phyloP scores from a whole-genome alignment of 64 coral and sea anemone genomes.

The Porites australiensis region DNA sequence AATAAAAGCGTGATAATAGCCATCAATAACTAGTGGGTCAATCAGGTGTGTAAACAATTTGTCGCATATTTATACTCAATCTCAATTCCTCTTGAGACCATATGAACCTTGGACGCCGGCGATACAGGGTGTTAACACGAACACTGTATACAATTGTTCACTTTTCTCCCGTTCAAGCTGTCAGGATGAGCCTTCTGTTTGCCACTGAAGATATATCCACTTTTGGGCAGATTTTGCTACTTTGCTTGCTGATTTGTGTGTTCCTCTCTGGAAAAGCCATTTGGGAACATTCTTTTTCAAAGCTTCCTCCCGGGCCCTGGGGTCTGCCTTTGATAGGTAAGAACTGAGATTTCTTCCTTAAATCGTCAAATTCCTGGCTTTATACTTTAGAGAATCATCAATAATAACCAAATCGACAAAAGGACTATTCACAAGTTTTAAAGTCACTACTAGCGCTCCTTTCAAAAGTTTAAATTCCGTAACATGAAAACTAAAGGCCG shows the following conservation, averaged over 20 bases:
- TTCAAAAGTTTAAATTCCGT: too few species aligned
- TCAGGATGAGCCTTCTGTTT: neutral
- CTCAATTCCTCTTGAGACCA: constrained; percentile 30
- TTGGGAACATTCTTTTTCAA: constrained; percentile 43
- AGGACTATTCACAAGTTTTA: too few species aligned
- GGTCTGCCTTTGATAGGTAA: constrained; percentile 58
- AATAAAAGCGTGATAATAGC: constrained; percentile 37
- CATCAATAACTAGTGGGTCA: constrained; percentile 26
- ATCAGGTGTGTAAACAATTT: constrained; percentile 32
- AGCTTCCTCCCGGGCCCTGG: constrained; percentile 61
- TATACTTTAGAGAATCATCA: too few species aligned
- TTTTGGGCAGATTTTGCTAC: constrained; percentile 6
- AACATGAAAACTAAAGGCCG: too few species aligned
- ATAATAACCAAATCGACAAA: too few species aligned
- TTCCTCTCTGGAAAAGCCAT: constrained; percentile 49
- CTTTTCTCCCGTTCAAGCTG: neutral
- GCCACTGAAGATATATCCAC: neutral
- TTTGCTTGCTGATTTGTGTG: constrained; percentile 29
- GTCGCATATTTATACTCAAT: constrained; percentile 50
- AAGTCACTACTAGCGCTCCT: too few species aligned
- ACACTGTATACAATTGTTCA: neutral
- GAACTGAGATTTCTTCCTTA: neutral
- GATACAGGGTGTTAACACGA: neutral
- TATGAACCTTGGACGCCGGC: constrained; percentile 23
- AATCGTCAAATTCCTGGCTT: too few species aligned